Evolutionary conservation across 2,797 vertebrate genomes (phyloP).

Genomic region (Odontamblyopus rebecca): DNA sequence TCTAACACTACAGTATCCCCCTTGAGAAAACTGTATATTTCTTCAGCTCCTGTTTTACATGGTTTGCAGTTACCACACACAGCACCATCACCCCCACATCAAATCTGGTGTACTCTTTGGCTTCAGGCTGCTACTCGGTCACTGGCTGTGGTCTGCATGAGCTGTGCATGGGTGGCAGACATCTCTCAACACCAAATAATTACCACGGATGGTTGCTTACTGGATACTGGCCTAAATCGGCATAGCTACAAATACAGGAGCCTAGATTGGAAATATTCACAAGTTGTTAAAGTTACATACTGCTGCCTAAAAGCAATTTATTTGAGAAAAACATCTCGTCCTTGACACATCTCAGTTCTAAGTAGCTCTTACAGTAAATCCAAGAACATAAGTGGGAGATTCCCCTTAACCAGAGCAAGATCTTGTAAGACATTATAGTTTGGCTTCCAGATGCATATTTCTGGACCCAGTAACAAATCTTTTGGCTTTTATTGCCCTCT

Average conservation of each 20-base stretch:
- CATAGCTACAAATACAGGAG: conserved; percentile 25
- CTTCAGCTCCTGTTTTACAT: conserved; percentile 21
- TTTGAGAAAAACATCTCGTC: conserved; percentile 33
- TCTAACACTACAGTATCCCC: neutral
- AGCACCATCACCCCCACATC: conserved; percentile 44
- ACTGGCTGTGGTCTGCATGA: conserved; percentile 31
- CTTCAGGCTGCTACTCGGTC: conserved; percentile 41
- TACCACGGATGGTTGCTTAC: conserved; percentile 52
- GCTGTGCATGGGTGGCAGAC: conserved; percentile 48
- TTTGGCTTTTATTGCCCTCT: conserved; percentile 32
- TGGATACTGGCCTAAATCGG: conserved; percentile 28
- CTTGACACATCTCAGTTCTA: conserved; percentile 13
- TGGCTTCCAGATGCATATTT: conserved; percentile 28
- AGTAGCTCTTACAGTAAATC: conserved; percentile 15
- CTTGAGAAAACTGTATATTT: conserved; percentile 29
- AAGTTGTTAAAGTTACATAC: conserved; percentile 18
- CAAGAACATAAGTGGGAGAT: conserved; percentile 19
- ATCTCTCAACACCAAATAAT: conserved; percentile 67
- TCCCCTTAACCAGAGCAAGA: conserved; percentile 18
- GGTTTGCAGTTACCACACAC: conserved; percentile 15
- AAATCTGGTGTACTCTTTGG: conserved; percentile 16
- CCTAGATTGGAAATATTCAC: conserved; percentile 33
- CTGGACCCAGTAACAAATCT: conserved; percentile 27
- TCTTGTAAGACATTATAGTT: conserved; percentile 37
- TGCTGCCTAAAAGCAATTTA: conserved; percentile 11